Evolutionary conservation across 2,113 vertebrate genomes (phyloP).

Genomic region (Sapajus apella): DNA sequence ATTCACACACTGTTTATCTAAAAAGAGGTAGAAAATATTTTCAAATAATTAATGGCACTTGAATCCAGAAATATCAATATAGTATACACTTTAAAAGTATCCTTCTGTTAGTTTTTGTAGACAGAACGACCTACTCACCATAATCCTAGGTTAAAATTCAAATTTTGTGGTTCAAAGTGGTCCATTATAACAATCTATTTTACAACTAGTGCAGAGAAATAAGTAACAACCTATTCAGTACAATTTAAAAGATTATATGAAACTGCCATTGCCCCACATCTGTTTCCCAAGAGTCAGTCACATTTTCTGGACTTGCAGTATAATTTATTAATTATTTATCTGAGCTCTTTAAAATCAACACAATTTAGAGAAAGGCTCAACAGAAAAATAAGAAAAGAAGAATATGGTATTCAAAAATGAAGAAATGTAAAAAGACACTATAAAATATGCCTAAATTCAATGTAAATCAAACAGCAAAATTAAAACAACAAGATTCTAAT

Average conservation of each 20-base stretch:
- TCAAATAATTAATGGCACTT: slow-evolving; percentile 36
- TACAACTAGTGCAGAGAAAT: not conserved
- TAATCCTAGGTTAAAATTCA: not conserved
- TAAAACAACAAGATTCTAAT: not conserved
- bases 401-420: not conserved
- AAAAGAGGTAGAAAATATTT: slow-evolving; percentile 46
- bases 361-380: not conserved
- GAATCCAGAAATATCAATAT: slow-evolving; percentile 15
- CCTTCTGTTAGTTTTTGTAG: slow-evolving; percentile 12
- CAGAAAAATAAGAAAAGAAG: not conserved
- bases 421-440: not conserved
- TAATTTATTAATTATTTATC: not conserved
- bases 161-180: not conserved
- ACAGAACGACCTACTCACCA: not conserved
- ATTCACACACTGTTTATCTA: slow-evolving; percentile 64
- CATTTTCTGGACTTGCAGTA: not conserved
- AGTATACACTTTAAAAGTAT: not conserved
- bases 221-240: not conserved
- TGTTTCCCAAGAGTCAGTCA: not conserved
- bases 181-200: slow-evolving; percentile 1
- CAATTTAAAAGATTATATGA: not conserved
- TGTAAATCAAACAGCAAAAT: not conserved
- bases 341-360: not conserved
- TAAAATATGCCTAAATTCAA: not conserved
- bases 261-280: not conserved